Percentiles rank a stretch among this genome's conserved stretches.
Evolutionary conservation across 2,113 vertebrate species (phyloP).

Genomic region (Pluvianellus socialis): DNA sequence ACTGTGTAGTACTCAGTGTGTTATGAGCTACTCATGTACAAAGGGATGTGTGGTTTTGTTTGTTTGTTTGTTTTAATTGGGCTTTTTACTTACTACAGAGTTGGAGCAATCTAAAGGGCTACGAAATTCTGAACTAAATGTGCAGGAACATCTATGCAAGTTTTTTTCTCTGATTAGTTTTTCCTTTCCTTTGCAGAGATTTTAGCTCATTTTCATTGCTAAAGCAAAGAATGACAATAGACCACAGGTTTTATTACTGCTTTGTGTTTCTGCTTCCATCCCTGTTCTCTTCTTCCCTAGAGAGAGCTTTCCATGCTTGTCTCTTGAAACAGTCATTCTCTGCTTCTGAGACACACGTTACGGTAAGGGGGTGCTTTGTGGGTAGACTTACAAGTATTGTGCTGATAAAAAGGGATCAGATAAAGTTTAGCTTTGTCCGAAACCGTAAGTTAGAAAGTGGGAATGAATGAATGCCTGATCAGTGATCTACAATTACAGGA

Average conservation of each 20-base stretch:
- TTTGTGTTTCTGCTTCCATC: neutral
- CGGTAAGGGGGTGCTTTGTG: neutral
- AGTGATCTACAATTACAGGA: conserved; percentile 52
- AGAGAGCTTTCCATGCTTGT: neutral
- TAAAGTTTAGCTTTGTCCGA: conserved; percentile 16
- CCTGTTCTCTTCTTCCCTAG: neutral
- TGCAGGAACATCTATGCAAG: neutral
- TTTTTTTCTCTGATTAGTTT: neutral
- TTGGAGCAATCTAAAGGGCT: neutral
- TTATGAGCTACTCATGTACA: neutral
- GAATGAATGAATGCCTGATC: neutral
- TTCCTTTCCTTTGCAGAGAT: neutral
- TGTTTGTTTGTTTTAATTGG: neutral
- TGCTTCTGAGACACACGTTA: neutral
- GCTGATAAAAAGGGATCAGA: conserved; percentile 40
- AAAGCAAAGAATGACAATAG: neutral
- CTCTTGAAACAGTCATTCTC: conserved; percentile 7
- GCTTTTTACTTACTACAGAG: neutral
- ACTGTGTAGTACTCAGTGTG: no score
- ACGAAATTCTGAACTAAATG: neutral
- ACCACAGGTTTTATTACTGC: neutral
- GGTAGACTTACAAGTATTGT: conserved; percentile 25
- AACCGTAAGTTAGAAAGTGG: conserved; percentile 36
- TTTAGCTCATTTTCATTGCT: neutral
- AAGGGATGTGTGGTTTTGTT: neutral